Evolutionary conservation across 92 coral and sea anemone species (phyloP), one percentile per base, ranked within the genome.

Genomic region (Plumapathes pennacea): DNA sequence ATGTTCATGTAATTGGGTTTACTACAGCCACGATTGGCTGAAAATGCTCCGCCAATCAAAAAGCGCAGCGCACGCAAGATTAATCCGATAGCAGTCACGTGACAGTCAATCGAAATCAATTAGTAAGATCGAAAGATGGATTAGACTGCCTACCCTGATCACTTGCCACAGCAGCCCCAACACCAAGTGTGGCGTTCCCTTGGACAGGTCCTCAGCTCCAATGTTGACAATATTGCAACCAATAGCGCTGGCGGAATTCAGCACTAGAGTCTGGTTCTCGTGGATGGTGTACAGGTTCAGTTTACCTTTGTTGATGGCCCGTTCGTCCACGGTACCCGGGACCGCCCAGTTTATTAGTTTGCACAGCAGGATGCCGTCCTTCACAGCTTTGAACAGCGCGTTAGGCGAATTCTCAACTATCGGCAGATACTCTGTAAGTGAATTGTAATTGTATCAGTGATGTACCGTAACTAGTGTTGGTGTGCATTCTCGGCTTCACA

Each of bases 151-250:
- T 88, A 92, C 98, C 84, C 98, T 67, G n/a, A 88, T 92, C 18
- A 92, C 71, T 74, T 92, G 98, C 98, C 98, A 92, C 62, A 92
- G 46, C 6, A 92, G 64, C 15, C 98, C 98, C 0, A 92, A 77
- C 18, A 92, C 98, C 42, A 92, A 88, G 31, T 92, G 98, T 26
- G 98, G 98, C 32, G 77, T 84, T 42, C 96, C 85, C 31, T 88
- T 83, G 32, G 88, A 83, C 50, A 92, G 57, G 48, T 92, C 98
- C 60, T 92, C 74, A 4, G 98, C 92, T 1, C 98, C 98, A 54
- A 92, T 92, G 45, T 92, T 92, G 26, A 92, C 96, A 23, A 92
- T 84, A 69, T 88, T 92, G 46, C 98, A 92, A n/a, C 98, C 98
- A 43, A 92, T 92, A 32, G 98, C 91, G 92, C 84, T 76, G 29